A percentile compares a stretch with the other conserved stretches of the same genome.
These are phyloP conservation scores for Sorex maritimensis DNA, from an alignment of 2,797 vertebrate species.

Conservation along the genomic window DNA sequence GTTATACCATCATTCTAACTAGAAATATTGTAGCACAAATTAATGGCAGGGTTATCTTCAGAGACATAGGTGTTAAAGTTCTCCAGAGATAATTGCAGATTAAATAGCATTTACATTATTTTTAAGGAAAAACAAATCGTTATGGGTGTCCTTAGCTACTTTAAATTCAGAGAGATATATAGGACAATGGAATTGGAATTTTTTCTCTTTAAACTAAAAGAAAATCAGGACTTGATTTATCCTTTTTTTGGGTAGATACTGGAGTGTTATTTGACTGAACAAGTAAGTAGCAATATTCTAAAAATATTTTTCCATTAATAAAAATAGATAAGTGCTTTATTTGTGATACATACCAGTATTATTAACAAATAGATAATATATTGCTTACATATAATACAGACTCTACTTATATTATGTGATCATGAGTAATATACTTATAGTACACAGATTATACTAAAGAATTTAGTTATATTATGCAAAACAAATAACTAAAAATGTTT, in stretches of 20 bases:
- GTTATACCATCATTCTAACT: slow-evolving; percentile 7
- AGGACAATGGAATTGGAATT: background rate
- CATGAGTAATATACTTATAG: background rate
- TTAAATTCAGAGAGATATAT: background rate
- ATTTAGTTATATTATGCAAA: background rate
- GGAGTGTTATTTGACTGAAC: background rate
- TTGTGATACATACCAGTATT: too few species aligned
- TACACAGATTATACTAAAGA: background rate
- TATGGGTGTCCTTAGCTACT: background rate
- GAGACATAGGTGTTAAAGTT: background rate
- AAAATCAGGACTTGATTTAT: background rate
- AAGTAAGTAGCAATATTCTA: background rate
- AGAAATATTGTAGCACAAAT: background rate
- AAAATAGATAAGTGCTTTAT: too few species aligned
- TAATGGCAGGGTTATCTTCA: background rate
- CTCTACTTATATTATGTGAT: background rate
- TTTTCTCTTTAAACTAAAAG: background rate
- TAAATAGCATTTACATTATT: background rate
- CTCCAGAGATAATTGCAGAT: background rate
- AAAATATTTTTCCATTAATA: slow-evolving; percentile 13
- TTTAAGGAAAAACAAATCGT: slow-evolving; percentile 26
- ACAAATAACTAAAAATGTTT: slow-evolving; percentile 47
- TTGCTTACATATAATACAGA: background rate
- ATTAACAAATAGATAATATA: background rate
- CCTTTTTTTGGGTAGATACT: background rate